These are phyloP conservation scores for Pseudochromis fuscus DNA, from an alignment of 2,797 vertebrate species.

Conservation along the genomic window DNA sequence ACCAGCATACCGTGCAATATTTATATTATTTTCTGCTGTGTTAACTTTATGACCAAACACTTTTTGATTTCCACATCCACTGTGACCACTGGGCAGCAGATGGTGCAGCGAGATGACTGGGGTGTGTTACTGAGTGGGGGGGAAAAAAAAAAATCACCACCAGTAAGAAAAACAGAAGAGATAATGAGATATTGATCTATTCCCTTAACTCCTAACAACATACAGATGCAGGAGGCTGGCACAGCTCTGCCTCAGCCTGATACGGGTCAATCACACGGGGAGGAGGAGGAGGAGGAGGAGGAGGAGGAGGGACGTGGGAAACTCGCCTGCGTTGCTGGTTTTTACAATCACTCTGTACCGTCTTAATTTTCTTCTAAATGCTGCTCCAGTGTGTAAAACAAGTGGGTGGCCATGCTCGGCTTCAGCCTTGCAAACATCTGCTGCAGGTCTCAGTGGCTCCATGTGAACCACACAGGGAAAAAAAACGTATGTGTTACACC, in stretches of 20 bases:
- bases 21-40: neutral
- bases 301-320: constrained; percentile 11
- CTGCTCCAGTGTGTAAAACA: neutral
- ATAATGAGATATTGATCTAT: constrained; percentile 69
- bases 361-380: neutral
- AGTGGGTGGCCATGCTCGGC: neutral
- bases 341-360: constrained; percentile 8
- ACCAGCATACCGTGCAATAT: neutral
- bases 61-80: neutral
- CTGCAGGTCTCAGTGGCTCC: neutral
- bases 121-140: constrained; percentile 22
- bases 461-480: too few relatives aligned
- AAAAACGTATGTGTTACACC: too few relatives aligned
- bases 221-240: constrained; percentile 23
- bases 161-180: constrained; percentile 38
- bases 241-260: neutral
- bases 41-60: neutral
- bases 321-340: neutral
- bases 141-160: constrained; percentile 32
- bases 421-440: neutral
- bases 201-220: constrained; percentile 22
- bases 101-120: neutral
- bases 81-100: constrained; percentile 13
- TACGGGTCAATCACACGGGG: constrained; percentile 37
- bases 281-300: too few relatives aligned